A percentile compares a stretch with the other conserved stretches of the same genome.
Conservation (phyloP, 1,140 invertebrate genomes). For the Pseudomyrmex concolor region DNA sequence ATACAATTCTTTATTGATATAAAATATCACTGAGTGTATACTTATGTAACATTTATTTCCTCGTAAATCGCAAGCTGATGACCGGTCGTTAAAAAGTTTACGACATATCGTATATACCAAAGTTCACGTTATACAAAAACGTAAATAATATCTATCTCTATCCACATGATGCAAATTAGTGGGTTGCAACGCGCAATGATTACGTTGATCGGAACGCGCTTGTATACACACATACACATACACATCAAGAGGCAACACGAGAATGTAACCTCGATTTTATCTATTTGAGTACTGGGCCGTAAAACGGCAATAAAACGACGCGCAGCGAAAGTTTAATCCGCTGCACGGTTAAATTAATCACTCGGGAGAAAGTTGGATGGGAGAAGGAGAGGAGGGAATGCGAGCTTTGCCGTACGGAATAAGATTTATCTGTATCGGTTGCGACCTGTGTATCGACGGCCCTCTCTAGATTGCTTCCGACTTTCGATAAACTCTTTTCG, state of each 20-base stretch:
- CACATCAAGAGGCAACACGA: not conserved
- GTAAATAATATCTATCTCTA: not conserved
- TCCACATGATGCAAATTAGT: conserved; percentile 1
- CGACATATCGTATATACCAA: not conserved
- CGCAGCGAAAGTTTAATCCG: conserved; percentile 58
- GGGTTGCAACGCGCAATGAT: conserved; percentile 25
- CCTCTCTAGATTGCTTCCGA: conserved; percentile 55
- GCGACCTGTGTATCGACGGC: conserved; percentile 45
- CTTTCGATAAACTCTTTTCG: conserved; percentile 55
- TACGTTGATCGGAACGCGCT: conserved; percentile 30
- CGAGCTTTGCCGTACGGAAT: conserved; percentile 7
- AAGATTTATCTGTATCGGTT: conserved; percentile 60
- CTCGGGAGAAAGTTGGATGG: conserved; percentile 50
- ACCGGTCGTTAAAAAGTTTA: too few species aligned
- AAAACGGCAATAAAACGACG: conserved; percentile 51
- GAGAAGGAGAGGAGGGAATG: conserved; percentile 39
- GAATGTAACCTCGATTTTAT: conserved; percentile 41
- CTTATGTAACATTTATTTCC: too few species aligned
- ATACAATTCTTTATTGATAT: too few species aligned
- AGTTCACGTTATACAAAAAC: not conserved
- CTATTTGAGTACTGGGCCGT: conserved; percentile 16
- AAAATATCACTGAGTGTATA: too few species aligned
- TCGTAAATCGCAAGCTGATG: too few species aligned
- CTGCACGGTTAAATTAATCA: conserved; percentile 59
- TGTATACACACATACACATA: not conserved